Evolutionary conservation across 1,140 invertebrate species (phyloP), one percentile per base, ranked within the genome.

Genomic region (Papilio helenus): DNA sequence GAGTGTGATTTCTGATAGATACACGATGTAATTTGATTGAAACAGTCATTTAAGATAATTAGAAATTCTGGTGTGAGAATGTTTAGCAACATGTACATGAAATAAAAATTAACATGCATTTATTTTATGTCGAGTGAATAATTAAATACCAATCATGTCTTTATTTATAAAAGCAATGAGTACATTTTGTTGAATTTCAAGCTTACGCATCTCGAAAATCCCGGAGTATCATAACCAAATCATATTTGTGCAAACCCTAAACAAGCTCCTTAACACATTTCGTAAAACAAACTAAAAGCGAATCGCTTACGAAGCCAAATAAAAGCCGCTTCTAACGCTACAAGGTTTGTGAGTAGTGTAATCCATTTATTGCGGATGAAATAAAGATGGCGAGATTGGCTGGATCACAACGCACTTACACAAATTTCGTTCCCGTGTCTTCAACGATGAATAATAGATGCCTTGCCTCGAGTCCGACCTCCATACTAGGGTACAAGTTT

Each of bases 371-470:
- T 87, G 88, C 79, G 86, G 89, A 93, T 91, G 85, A 89, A 94
- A 94, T 93, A 94, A 93, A 92, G 84, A 92, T 91, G 87, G 87
- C 83, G 86, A 92, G 89, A 93, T 92, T 93, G 90, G 88, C 85
- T 88, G 89, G 89, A 91, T 93, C 92, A 89, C 88, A 92, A 92
- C 90, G 86, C 89, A 92, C 91, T 93, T 92, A 93, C 89, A 92
- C 92, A 94, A 93, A 94, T 93, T 92, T 91, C 88, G 82, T 92
- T 92, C 85, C 87, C 87, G 86, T 92, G 89, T 92, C 90, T 94
- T 92, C 88, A 82, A 61, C 81, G 88, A 93, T 94, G 91, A 92
- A 94, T 94, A 92, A 93, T 93, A 92, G 84, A 94, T 94, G 83
- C 85, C 85, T 80, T 79, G 87, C 77, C 82, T 87, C 80, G 80